Percentiles rank a stretch among this genome's conserved stretches.
Conservation (phyloP, 2,888 invertebrate species). For the Leptothorax acervorum region DNA sequence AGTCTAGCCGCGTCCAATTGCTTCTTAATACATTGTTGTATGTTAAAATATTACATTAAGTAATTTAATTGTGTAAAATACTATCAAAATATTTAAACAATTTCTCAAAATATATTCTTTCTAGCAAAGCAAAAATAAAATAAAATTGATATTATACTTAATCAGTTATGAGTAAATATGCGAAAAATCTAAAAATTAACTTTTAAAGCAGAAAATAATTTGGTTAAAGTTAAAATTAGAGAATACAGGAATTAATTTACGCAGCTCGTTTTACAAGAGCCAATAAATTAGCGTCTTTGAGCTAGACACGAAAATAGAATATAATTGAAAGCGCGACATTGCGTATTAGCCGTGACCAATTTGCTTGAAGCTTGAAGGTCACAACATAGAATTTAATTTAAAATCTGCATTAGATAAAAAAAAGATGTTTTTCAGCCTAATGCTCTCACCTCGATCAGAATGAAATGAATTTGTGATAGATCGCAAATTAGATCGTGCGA, state of each 20-base stretch:
- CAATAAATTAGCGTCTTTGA: not conserved
- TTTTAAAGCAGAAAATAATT: slow-evolving; percentile 6
- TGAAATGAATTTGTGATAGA: not conserved
- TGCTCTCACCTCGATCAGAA: slow-evolving; percentile 28
- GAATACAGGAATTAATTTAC: not conserved
- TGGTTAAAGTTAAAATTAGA: not conserved
- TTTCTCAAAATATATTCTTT: not conserved
- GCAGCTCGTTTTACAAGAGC: not conserved
- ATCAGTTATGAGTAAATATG: not conserved
- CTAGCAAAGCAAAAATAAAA: not conserved
- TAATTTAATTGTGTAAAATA: not conserved
- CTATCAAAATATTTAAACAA: slow-evolving; percentile 6
- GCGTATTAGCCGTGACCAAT: slow-evolving; percentile 42
- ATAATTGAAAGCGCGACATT: slow-evolving; percentile 48
- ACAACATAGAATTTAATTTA: slow-evolving; percentile 49
- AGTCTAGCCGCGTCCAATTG: not conserved
- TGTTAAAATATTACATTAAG: not conserved
- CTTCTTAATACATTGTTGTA: not conserved
- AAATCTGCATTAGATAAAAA: slow-evolving; percentile 40
- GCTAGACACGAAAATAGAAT: slow-evolving; percentile 57
- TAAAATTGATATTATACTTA: not conserved
- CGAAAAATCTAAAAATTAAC: not conserved
- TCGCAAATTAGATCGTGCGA: not conserved
- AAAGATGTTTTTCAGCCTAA: slow-evolving; percentile 27
- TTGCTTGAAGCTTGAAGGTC: slow-evolving; percentile 63